Evolutionary conservation across 2,888 invertebrate species (phyloP).

Genomic region (Thalpophila matura): DNA sequence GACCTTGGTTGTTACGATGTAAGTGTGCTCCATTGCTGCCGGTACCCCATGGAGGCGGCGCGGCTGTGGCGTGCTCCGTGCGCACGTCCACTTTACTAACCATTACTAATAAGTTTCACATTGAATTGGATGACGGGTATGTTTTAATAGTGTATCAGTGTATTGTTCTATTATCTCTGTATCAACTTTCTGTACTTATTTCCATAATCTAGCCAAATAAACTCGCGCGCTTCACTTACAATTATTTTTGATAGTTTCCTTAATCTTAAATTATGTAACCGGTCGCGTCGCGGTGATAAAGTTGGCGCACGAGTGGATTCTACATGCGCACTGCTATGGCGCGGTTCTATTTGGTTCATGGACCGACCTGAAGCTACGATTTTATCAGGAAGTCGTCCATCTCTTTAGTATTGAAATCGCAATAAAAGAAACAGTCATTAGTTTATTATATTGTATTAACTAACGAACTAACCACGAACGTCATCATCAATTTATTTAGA

Average conservation of each 20-base stretch:
- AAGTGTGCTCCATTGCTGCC: constrained; percentile 21
- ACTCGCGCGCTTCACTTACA: not conserved
- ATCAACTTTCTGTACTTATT: constrained; percentile 4
- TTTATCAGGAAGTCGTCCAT: not conserved
- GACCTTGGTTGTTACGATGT: constrained; percentile 28
- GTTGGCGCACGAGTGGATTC: constrained; percentile 1
- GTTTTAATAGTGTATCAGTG: constrained; percentile 26
- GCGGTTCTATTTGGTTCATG: not conserved
- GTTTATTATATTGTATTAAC: constrained; percentile 2
- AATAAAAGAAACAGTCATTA: not conserved
- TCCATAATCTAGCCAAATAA: not conserved
- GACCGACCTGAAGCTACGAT: not conserved
- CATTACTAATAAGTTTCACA: constrained; percentile 8
- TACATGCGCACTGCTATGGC: not conserved
- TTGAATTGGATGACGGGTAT: constrained; percentile 23
- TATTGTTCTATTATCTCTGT: constrained; percentile 9
- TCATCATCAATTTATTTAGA: not conserved
- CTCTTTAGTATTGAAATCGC: constrained; percentile 1
- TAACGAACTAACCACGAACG: not conserved
- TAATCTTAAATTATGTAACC: too few relatives aligned
- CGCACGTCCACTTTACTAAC: constrained; percentile 11
- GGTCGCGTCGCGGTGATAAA: too few relatives aligned
- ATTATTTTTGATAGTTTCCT: constrained; percentile 7
- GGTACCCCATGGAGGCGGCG: too few relatives aligned
- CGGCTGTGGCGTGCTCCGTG: not conserved